These are phyloP conservation scores for Dufourea novaeangliae DNA, from an alignment of 1,140 invertebrate genomes.

Conservation along the genomic window DNA sequence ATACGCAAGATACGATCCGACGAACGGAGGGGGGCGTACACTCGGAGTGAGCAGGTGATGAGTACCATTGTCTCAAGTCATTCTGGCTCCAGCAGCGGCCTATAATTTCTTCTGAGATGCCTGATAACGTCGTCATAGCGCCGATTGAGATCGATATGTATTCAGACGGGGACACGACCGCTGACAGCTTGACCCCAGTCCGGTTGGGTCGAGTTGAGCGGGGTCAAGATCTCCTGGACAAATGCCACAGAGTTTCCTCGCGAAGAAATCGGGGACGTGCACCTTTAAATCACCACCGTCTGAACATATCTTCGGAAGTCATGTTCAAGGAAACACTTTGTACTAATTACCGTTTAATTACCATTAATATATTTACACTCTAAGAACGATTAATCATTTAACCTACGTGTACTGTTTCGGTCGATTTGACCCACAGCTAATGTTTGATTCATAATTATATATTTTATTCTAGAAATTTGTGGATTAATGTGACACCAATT, in stretches of 20 bases:
- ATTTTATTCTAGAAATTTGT: too few species aligned
- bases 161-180: conserved; percentile 42
- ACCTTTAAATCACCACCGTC: background rate
- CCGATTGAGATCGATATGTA: conserved; percentile 70
- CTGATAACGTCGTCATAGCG: conserved; percentile 62
- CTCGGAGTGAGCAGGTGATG: conserved; percentile 60
- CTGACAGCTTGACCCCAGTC: conserved; percentile 65
- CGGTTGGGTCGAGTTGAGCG: conserved; percentile 61
- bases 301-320: background rate
- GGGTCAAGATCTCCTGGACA: conserved; percentile 71
- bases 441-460: too few species aligned
- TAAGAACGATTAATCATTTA: too few species aligned
- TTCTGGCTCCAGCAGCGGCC: conserved; percentile 54
- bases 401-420: too few species aligned
- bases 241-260: conserved; percentile 53
- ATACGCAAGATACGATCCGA: conserved; percentile 57
- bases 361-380: too few species aligned
- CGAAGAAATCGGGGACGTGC: conserved; percentile 50
- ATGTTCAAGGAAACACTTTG: background rate
- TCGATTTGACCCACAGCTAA: too few species aligned
- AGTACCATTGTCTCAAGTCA: conserved; percentile 71
- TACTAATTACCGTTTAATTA: too few species aligned
- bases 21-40: conserved; percentile 44
- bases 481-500: too few species aligned
- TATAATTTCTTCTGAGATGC: conserved; percentile 69